A percentile compares a stretch with the other conserved stretches of the same genome.
phyloP scores from a whole-genome alignment of 2,888 invertebrate species.

The Acrobasis consociella region DNA sequence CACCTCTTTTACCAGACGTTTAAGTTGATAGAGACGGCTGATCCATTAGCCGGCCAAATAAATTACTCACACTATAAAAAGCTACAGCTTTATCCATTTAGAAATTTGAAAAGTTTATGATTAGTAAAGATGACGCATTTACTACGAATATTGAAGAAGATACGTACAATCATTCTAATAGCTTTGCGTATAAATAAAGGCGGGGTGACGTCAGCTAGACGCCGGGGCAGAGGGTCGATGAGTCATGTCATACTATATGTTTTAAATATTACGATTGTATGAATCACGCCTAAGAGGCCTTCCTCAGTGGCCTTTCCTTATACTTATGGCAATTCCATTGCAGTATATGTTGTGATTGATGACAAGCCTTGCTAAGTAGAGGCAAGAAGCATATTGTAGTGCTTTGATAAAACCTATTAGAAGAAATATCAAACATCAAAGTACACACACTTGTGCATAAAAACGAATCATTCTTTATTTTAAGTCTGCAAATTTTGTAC shows the following conservation, averaged over 20 bases:
- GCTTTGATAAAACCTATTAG: no score
- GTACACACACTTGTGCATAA: no score
- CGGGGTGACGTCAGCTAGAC: slow-evolving; percentile 8
- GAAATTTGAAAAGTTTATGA: no score
- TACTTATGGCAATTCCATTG: neutral
- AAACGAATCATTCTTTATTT: no score
- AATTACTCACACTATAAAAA: no score
- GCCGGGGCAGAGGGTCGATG: slow-evolving; percentile 1
- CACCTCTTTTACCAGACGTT: no score
- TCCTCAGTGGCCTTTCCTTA: neutral
- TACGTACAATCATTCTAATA: neutral
- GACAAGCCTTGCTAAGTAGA: neutral
- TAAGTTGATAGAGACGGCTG: no score
- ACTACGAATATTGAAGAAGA: neutral
- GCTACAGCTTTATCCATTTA: no score
- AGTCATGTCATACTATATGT: slow-evolving; percentile 1
- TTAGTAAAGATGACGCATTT: neutral
- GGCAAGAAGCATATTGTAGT: neutral
- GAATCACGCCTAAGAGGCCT: slow-evolving; percentile 3
- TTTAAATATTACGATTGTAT: slow-evolving; percentile 14
- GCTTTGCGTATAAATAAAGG: neutral
- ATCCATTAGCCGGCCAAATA: no score
- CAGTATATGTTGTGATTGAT: neutral
- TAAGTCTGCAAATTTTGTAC: no score
- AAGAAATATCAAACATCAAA: no score